Base-by-base conservation (phyloP, 2,888 invertebrate species). In the Drosophila gaucha region DNA sequence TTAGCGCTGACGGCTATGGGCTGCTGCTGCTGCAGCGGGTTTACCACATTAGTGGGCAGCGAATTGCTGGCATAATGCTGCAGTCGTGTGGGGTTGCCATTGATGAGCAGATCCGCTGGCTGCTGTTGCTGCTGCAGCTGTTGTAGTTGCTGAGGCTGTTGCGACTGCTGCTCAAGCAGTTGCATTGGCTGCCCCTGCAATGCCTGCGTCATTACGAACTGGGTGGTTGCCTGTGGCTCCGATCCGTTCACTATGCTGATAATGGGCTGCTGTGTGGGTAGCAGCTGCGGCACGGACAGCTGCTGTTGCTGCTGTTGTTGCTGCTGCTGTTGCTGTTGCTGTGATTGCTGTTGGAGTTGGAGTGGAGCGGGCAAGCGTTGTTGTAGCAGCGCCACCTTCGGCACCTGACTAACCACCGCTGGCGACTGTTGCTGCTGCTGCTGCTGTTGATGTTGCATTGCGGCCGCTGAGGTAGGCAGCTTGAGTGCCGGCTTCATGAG, bases 1-100 rank as follows among this genome's bases (percentile, higher is more conserved):
- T 92, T 93, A 5, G 92, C 60, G 16, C 62, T 63, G 1, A 55
- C 39, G 8, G 58, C 57, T 8, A 62, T 52, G 16, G 83, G 65
- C 14, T 80, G 84, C 44, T 46, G 93, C 46, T 93, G 93, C 43
- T 93, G 93, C 54, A 95, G 94, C 1, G 95, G 95, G 86, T 94
- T 95, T 0, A 95, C 95, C 51, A 95, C 94, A 89, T 95, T 95
- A 10, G 95, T 95, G 16, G 95, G 95, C 78, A 95, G 94, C 31
- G 93, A 71, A 9, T 58, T 85, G 64, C 67, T 74, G 6, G 65
- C 59, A 49, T 72, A 75, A 22, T 88, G 86, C 43, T 89, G 83
- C 43, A 85, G 30, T 4, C 88, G 78, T 44, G 66, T 64, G 14
- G 65, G 65, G 52, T 52, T 68, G 41, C 67, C 70, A 46, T 71